Evolutionary conservation across 1,140 invertebrate genomes (phyloP).

Genomic region (Zaprionus africanus): DNA sequence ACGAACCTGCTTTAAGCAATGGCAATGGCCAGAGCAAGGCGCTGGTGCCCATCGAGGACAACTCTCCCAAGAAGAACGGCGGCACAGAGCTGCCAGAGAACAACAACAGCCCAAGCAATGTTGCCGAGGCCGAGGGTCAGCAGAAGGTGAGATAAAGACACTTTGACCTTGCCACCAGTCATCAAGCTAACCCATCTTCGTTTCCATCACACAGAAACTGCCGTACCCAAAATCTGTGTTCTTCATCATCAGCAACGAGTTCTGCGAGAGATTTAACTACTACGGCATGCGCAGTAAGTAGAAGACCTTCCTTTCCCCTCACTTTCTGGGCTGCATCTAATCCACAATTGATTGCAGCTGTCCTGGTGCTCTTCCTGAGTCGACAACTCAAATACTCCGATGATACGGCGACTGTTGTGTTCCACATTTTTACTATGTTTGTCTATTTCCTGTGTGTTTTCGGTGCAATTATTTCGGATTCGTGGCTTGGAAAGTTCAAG

Average conservation of each 20-base stretch:
- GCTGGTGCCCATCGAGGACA: constrained; percentile 25
- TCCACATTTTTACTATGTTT: constrained; percentile 92
- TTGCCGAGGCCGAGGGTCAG: constrained; percentile 72
- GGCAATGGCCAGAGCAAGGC: constrained; percentile 36
- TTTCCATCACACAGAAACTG: constrained; percentile 87
- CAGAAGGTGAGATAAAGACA: constrained; percentile 56
- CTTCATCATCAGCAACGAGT: constrained; percentile 97
- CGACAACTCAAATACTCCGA: constrained; percentile 87
- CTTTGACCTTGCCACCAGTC: not conserved
- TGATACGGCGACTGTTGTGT: constrained; percentile 90
- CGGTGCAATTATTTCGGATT: constrained; percentile 93
- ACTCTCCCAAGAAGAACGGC: constrained; percentile 39
- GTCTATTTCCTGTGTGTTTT: constrained; percentile 93
- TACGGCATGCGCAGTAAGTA: constrained; percentile 97
- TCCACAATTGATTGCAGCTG: constrained; percentile 85
- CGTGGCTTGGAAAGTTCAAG: constrained; percentile 91
- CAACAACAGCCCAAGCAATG: constrained; percentile 48
- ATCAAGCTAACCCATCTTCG: not conserved
- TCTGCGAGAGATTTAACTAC: constrained; percentile 97
- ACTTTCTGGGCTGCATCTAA: constrained; percentile 83
- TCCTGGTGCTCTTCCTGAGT: constrained; percentile 91
- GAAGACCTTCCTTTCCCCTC: too few relatives aligned
- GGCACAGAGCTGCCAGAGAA: constrained; percentile 41
- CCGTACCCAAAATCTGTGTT: constrained; percentile 95
- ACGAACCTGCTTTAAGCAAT: constrained; percentile 26